Evolutionary conservation across 2,888 invertebrate genomes (phyloP).

Genomic region (Sclerodermus sp.): DNA sequence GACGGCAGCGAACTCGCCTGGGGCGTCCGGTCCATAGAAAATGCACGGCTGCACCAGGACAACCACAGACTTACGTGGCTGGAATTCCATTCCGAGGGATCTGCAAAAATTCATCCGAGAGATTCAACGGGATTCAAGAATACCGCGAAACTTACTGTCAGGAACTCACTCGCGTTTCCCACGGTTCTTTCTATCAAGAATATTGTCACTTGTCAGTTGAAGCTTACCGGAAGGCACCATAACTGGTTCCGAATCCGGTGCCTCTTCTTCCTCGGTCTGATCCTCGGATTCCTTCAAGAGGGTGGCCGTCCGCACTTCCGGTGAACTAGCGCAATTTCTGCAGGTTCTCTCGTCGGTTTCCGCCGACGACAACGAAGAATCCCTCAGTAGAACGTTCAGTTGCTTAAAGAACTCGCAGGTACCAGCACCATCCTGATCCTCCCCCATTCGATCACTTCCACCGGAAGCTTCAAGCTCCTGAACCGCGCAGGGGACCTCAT

Average conservation of each 20-base stretch:
- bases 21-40: constrained; percentile 63
- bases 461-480: too few species aligned
- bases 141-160: too few species aligned
- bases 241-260: constrained; percentile 52
- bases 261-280: constrained; percentile 27
- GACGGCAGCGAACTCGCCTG: constrained; percentile 61
- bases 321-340: neutral
- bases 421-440: too few species aligned
- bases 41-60: constrained; percentile 65
- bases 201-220: too few species aligned
- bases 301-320: neutral
- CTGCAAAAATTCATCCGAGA: too few species aligned
- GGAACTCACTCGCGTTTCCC: too few species aligned
- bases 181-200: too few species aligned
- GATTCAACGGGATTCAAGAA: too few species aligned
- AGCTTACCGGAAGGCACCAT: constrained; percentile 61
- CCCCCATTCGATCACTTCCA: too few species aligned
- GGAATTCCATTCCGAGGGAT: constrained; percentile 67
- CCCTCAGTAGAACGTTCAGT: too few species aligned
- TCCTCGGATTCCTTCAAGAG: neutral
- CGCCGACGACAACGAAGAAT: neutral
- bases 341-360: neutral
- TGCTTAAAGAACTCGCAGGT: too few species aligned
- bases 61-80: constrained; percentile 67
- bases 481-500: too few species aligned